phyloP scores from a whole-genome alignment of 2,113 vertebrate species.

The Hydrolagus affinis region DNA sequence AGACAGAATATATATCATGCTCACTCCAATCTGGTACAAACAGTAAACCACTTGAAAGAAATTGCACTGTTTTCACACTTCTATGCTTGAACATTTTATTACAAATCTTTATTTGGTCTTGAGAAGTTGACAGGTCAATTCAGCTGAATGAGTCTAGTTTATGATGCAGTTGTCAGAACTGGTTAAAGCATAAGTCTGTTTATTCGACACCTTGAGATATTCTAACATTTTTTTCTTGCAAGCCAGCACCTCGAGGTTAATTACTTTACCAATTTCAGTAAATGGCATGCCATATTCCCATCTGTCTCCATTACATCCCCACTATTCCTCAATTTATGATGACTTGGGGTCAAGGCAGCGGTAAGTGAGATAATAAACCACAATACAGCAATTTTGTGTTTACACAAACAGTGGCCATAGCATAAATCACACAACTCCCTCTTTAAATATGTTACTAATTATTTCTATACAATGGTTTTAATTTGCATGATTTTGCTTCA shows the following conservation, averaged over 20 bases:
- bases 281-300: slow-evolving; percentile 89
- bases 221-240: slow-evolving; percentile 80
- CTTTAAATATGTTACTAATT: neutral
- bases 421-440: slow-evolving; percentile 58
- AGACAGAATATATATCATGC: slow-evolving; percentile 58
- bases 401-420: slow-evolving; percentile 70
- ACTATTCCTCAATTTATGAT: slow-evolving; percentile 88
- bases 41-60: slow-evolving; percentile 55
- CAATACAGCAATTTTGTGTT: slow-evolving; percentile 77
- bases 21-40: slow-evolving; percentile 49
- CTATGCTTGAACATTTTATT: slow-evolving; percentile 72
- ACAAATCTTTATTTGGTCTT: slow-evolving; percentile 88
- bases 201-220: slow-evolving; percentile 72
- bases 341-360: slow-evolving; percentile 77
- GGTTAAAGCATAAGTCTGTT: slow-evolving; percentile 83
- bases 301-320: slow-evolving; percentile 87
- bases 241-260: slow-evolving; percentile 88
- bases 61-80: slow-evolving; percentile 59
- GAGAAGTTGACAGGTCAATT: slow-evolving; percentile 87
- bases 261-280: slow-evolving; percentile 91
- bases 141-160: slow-evolving; percentile 85
- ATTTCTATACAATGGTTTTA: neutral
- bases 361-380: slow-evolving; percentile 84
- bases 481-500: neutral
- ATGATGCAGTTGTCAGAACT: slow-evolving; percentile 86